Conservation (phyloP, 2,113 vertebrate species). For the Tamias sibiricus region DNA sequence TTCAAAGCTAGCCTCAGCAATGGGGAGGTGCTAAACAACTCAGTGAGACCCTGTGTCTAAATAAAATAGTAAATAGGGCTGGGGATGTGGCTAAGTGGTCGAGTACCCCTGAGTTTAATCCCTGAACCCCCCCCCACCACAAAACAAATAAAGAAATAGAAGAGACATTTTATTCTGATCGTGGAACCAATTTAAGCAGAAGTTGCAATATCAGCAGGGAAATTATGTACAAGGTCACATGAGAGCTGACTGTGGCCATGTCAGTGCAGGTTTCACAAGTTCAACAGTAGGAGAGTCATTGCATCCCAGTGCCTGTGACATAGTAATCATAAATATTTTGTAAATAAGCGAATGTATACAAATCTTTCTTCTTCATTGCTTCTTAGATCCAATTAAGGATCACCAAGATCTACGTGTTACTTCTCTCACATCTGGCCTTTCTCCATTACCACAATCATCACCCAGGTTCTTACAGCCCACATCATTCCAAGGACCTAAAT, state of each 20-base stretch:
- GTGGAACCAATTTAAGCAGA: background rate
- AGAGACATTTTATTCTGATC: background rate
- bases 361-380: background rate
- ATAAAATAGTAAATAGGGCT: too few species aligned
- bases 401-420: background rate
- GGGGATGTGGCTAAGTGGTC: too few species aligned
- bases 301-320: background rate
- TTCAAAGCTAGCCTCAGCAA: too few species aligned
- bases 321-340: background rate
- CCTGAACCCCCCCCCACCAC: too few species aligned
- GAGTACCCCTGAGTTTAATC: too few species aligned
- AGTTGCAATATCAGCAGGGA: too few species aligned
- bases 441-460: background rate
- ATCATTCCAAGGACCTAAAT: background rate
- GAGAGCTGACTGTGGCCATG: background rate
- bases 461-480: accelerated
- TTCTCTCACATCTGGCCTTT: conserved; percentile 1
- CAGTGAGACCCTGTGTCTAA: too few species aligned
- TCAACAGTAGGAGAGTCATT: background rate
- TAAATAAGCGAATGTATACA: background rate
- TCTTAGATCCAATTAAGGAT: background rate
- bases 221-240: background rate
- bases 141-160: too few species aligned
- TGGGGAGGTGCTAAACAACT: too few species aligned
- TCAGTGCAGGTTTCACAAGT: background rate